phyloP scores from a whole-genome alignment of 1,140 invertebrate genomes.

The Neodiprion pinetum region DNA sequence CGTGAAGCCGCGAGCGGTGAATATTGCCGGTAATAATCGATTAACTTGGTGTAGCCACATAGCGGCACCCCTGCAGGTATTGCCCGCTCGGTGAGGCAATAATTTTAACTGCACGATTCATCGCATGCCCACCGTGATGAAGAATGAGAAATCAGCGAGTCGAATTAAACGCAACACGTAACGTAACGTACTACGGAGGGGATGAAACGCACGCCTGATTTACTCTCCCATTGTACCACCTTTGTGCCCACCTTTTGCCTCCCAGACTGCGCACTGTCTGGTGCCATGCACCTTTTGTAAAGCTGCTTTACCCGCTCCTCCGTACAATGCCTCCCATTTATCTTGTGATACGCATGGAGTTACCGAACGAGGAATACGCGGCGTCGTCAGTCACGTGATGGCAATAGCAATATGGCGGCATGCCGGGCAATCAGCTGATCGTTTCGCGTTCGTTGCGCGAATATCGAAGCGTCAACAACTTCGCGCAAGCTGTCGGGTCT shows the following conservation, averaged over 20 bases:
- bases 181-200: neutral
- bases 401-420: too few relatives aligned
- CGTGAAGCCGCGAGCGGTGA: slow-evolving; percentile 23
- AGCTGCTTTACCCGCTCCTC: too few relatives aligned
- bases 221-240: neutral
- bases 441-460: too few relatives aligned
- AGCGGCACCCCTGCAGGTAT: slow-evolving; percentile 7
- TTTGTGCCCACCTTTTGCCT: neutral
- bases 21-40: slow-evolving; percentile 43
- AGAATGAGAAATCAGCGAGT: slow-evolving; percentile 2
- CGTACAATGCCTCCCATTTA: too few relatives aligned
- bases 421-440: too few relatives aligned
- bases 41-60: slow-evolving; percentile 29
- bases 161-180: neutral
- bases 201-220: neutral
- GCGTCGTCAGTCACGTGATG: too few relatives aligned
- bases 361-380: too few relatives aligned
- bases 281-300: too few relatives aligned
- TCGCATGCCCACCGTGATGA: slow-evolving; percentile 10
- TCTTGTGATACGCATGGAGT: too few relatives aligned
- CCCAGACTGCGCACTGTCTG: too few relatives aligned
- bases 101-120: slow-evolving; percentile 8
- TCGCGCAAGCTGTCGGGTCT: too few relatives aligned
- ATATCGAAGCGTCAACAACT: too few relatives aligned
- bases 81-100: slow-evolving; percentile 2